Conservation (phyloP, 2,113 vertebrate genomes). For the Pituophis catenifer region DNA sequence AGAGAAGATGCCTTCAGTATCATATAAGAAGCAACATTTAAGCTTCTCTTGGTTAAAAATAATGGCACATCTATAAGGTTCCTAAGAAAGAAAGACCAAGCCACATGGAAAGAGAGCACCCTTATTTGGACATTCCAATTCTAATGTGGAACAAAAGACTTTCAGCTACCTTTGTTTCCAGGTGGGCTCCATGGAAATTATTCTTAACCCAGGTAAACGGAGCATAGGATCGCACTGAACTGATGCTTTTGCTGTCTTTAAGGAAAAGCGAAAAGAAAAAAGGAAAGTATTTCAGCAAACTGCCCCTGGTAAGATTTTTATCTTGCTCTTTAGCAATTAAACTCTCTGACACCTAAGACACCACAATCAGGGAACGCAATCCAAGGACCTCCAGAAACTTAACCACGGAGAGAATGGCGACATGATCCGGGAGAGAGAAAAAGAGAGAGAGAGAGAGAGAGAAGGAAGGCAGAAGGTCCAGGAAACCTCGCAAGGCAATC, state of each 20-base stretch:
- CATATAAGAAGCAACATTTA: not conserved
- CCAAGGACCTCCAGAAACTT: not conserved
- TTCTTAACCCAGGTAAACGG: not conserved
- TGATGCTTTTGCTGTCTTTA: not conserved
- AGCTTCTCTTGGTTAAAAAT: accelerated
- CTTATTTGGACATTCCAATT: not conserved
- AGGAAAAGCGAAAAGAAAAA: not conserved
- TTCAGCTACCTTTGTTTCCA: not conserved
- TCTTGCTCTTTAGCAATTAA: not conserved
- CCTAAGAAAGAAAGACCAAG: not conserved
- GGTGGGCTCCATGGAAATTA: not conserved
- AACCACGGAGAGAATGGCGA: not conserved
- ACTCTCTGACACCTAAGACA: not conserved
- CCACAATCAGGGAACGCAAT: not conserved
- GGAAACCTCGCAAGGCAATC: not conserved
- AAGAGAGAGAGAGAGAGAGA: not conserved
- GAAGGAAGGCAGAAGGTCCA: not conserved
- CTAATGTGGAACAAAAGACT: not conserved
- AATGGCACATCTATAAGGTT: not conserved
- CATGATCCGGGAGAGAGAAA: not conserved
- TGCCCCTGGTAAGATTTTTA: not conserved
- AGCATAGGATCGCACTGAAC: too few species aligned
- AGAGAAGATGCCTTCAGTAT: not conserved
- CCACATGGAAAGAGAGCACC: accelerated
- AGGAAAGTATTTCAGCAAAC: not conserved